These are phyloP conservation scores for Sinocyclocheilus anophthalmus DNA, from an alignment of 2,113 vertebrate genomes.

Conservation along the genomic window DNA sequence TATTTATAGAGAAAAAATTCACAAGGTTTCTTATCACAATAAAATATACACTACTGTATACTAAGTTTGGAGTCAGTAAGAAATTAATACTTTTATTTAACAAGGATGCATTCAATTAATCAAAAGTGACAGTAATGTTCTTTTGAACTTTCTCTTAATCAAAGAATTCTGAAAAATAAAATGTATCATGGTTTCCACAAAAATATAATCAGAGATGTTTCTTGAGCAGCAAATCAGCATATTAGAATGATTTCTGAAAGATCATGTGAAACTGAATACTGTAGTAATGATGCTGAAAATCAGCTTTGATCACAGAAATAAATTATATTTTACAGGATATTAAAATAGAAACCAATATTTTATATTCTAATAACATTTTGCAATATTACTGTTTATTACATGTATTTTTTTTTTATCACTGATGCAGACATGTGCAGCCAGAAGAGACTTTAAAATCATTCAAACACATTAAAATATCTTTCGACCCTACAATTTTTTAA, in stretches of 20 bases:
- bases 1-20: neutral
- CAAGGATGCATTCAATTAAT: neutral
- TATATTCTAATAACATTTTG: neutral
- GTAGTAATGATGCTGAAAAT: neutral
- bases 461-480: no score
- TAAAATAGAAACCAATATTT: no score
- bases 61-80: neutral
- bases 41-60: neutral
- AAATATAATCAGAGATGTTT: neutral
- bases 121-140: neutral
- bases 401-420: neutral
- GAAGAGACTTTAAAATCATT: no score
- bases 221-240: neutral
- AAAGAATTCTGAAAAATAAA: neutral
- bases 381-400: neutral
- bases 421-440: neutral
- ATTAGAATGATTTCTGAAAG: neutral
- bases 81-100: neutral
- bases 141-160: neutral
- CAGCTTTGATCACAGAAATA: neutral
- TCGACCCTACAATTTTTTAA: no score
- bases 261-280: neutral
- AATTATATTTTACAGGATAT: no score
- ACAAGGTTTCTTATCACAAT: neutral
- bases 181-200: neutral